phyloP scores from a whole-genome alignment of 1,140 invertebrate species.

The Dendroctonus valens region DNA sequence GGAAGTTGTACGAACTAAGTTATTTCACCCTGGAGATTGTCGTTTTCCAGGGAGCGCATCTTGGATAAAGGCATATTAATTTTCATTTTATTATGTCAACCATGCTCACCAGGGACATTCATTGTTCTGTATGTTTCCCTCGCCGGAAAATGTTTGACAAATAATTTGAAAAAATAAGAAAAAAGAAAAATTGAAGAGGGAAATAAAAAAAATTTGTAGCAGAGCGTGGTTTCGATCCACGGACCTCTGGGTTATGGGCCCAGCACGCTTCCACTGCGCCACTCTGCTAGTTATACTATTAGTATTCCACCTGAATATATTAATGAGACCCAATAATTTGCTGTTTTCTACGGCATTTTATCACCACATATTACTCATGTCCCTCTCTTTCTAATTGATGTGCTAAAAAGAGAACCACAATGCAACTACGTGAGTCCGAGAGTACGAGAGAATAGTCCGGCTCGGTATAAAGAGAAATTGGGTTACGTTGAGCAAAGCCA shows the following conservation, averaged over 20 bases:
- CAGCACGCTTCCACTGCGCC: conserved; percentile 97
- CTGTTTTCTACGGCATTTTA: too few species aligned
- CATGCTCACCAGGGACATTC: not conserved
- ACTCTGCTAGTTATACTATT: too few species aligned
- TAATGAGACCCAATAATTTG: too few species aligned
- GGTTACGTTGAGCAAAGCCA: too few species aligned
- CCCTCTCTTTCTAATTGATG: too few species aligned
- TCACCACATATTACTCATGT: too few species aligned
- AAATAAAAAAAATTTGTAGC: conserved; percentile 56
- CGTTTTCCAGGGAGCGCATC: conserved; percentile 8
- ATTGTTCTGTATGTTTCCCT: too few species aligned
- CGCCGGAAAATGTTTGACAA: not conserved
- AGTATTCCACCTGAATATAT: too few species aligned
- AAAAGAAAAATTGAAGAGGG: not conserved
- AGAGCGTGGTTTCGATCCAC: conserved; percentile 95
- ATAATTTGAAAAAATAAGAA: not conserved
- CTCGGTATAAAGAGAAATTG: too few species aligned
- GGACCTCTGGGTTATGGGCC: conserved; percentile 98
- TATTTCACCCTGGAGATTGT: conserved; percentile 27
- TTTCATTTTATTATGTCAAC: conserved; percentile 16
- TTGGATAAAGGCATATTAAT: conserved; percentile 18
- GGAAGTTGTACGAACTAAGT: conserved; percentile 12
- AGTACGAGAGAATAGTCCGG: too few species aligned
- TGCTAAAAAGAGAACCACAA: too few species aligned
- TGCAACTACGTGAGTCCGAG: too few species aligned